Percentiles rank a stretch among this genome's conserved stretches.
Conservation (phyloP, 2,113 vertebrate species). For the Ictalurus furcatus region DNA sequence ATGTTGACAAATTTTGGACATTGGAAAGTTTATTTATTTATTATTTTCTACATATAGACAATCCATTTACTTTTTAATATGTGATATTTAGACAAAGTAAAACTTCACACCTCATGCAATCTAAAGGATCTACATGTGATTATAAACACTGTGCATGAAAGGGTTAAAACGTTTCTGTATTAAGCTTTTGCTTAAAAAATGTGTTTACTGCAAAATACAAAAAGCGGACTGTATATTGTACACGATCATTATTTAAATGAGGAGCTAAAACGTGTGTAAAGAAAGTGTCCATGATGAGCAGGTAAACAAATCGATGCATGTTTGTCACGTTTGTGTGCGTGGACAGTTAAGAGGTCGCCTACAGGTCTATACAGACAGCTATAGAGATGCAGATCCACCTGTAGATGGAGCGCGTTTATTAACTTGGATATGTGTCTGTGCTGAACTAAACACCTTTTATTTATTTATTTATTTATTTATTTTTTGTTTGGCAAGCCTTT, state of each 20-base stretch:
- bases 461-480: not conserved
- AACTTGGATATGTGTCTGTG: not conserved
- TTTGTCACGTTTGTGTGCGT: not conserved
- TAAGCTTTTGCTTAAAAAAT: not conserved
- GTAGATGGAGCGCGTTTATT: not conserved
- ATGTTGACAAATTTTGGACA: no score
- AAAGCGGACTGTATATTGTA: not conserved
- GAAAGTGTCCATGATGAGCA: not conserved
- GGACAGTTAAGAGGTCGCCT: not conserved
- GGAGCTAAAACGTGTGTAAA: not conserved
- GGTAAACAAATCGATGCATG: not conserved
- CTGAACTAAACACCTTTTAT: not conserved
- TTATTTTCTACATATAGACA: not conserved
- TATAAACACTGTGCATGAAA: no score
- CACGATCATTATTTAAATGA: not conserved
- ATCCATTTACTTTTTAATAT: no score
- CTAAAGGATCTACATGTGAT: not conserved
- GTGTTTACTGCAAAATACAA: not conserved
- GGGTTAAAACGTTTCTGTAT: not conserved
- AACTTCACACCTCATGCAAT: not conserved
- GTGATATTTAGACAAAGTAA: not conserved
- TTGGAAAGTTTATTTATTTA: not conserved
- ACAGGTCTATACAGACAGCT: not conserved
- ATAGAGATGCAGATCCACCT: not conserved
- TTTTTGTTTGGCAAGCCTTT: not conserved